These are phyloP conservation scores for Gymnosoma rotundatum DNA, from an alignment of 2,888 invertebrate species.

Conservation along the genomic window DNA sequence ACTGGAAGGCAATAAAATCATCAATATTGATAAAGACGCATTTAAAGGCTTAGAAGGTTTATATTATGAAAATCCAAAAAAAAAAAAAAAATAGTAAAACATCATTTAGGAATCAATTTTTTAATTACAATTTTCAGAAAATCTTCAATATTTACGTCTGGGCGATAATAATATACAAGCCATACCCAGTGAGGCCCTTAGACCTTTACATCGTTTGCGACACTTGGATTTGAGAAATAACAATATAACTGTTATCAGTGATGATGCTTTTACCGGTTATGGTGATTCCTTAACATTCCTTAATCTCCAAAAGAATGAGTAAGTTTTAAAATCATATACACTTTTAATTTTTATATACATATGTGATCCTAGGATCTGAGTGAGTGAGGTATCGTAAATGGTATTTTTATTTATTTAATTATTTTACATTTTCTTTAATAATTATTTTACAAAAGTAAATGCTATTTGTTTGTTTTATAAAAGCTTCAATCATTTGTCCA, in stretches of 20 bases:
- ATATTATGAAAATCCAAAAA: slow-evolving; percentile 60
- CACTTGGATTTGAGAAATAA: slow-evolving; percentile 94
- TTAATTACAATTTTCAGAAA: slow-evolving; percentile 84
- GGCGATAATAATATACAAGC: slow-evolving; percentile 94
- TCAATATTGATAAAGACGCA: slow-evolving; percentile 90
- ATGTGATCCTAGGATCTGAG: slow-evolving; percentile 43
- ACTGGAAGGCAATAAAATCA: slow-evolving; percentile 93
- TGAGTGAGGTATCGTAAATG: slow-evolving; percentile 35
- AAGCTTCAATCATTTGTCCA: no score
- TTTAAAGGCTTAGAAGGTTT: slow-evolving; percentile 94
- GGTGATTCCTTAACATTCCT: slow-evolving; percentile 96
- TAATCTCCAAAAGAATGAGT: slow-evolving; percentile 95
- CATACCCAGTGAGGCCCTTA: slow-evolving; percentile 92
- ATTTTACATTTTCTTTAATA: slow-evolving; percentile 15
- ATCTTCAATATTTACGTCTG: slow-evolving; percentile 93
- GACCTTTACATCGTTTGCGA: slow-evolving; percentile 91
- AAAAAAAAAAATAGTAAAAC: background rate
- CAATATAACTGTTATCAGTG: slow-evolving; percentile 91
- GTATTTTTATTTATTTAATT: slow-evolving; percentile 2
- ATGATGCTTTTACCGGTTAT: slow-evolving; percentile 93
- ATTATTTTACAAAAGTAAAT: no score
- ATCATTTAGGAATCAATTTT: slow-evolving; percentile 3
- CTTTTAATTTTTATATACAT: no score
- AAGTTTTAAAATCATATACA: slow-evolving; percentile 81
- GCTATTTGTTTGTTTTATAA: no score